These are phyloP conservation scores for Ectemnius cavifrons DNA, from an alignment of 2,888 invertebrate species.

Conservation along the genomic window DNA sequence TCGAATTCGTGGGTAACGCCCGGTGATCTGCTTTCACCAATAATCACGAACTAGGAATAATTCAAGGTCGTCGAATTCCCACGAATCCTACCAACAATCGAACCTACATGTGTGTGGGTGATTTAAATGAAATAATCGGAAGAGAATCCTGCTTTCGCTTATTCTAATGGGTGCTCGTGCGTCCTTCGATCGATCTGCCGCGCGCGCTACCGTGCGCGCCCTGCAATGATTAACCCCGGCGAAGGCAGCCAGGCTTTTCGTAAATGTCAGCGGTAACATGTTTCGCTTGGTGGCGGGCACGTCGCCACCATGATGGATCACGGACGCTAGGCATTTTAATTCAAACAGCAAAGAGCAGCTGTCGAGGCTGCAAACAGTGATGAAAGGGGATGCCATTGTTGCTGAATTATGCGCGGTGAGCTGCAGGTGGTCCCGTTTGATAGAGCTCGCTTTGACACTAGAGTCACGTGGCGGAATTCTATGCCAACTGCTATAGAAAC, in stretches of 20 bases:
- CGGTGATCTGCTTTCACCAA: constrained; percentile 24
- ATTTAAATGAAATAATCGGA: neutral
- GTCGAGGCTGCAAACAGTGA: too few relatives aligned
- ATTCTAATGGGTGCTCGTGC: constrained; percentile 42
- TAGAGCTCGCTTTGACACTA: too few relatives aligned
- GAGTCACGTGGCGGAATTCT: neutral
- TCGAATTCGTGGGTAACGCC: constrained; percentile 28
- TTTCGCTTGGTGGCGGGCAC: neutral
- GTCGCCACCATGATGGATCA: too few relatives aligned
- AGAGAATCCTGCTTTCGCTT: constrained; percentile 35
- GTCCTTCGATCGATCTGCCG: constrained; percentile 31
- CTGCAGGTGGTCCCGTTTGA: too few relatives aligned
- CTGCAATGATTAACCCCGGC: constrained; percentile 47
- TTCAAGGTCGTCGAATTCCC: constrained; percentile 42
- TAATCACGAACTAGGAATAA: constrained; percentile 12
- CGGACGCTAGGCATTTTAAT: too few relatives aligned
- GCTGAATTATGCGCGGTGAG: too few relatives aligned
- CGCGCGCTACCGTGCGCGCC: constrained; percentile 22
- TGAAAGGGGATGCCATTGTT: too few relatives aligned
- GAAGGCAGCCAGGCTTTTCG: neutral
- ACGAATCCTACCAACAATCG: too few relatives aligned
- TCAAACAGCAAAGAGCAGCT: too few relatives aligned
- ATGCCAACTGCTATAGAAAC: too few relatives aligned
- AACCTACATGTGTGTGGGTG: constrained; percentile 18
- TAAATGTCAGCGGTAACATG: constrained; percentile 28